These are phyloP conservation scores for Suncus etruscus DNA, from an alignment of 2,113 vertebrate species.

Conservation along the genomic window DNA sequence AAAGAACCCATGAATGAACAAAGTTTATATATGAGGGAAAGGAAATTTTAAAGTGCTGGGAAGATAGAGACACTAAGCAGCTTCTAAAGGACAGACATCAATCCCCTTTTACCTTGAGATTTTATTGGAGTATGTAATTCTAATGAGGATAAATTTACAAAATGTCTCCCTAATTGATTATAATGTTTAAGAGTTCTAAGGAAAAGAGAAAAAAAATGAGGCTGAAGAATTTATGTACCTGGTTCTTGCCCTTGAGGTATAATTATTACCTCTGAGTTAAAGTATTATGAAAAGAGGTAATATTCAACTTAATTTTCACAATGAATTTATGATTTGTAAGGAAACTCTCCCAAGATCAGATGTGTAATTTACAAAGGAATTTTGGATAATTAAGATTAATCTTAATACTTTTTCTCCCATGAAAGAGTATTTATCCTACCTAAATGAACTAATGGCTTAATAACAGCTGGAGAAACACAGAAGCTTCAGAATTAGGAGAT, in stretches of 20 bases:
- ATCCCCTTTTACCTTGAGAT: not conserved
- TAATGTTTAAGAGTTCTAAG: conserved; percentile 6
- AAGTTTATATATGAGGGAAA: not conserved
- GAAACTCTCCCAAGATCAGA: not conserved
- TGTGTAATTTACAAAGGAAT: not conserved
- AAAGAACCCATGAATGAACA: not conserved
- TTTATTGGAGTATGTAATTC: conserved; percentile 1
- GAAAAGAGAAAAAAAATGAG: not conserved
- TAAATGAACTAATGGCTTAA: not conserved
- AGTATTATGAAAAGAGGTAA: too few species aligned
- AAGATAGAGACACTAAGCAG: not conserved
- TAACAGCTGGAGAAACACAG: not conserved
- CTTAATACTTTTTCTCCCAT: not conserved
- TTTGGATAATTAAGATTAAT: conserved; percentile 41
- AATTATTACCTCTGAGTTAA: not conserved
- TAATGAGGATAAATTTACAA: not conserved
- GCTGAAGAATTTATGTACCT: not conserved
- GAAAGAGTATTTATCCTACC: not conserved
- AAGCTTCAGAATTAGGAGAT: not conserved
- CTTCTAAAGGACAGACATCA: not conserved
- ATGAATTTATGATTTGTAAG: not conserved
- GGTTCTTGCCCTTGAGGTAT: not conserved
- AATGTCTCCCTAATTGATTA: not conserved
- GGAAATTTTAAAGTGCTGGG: not conserved
- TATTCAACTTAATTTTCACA: conserved; percentile 27